Base-by-base conservation (phyloP, 2,888 invertebrate genomes). In the Oeneis ivallda region DNA sequence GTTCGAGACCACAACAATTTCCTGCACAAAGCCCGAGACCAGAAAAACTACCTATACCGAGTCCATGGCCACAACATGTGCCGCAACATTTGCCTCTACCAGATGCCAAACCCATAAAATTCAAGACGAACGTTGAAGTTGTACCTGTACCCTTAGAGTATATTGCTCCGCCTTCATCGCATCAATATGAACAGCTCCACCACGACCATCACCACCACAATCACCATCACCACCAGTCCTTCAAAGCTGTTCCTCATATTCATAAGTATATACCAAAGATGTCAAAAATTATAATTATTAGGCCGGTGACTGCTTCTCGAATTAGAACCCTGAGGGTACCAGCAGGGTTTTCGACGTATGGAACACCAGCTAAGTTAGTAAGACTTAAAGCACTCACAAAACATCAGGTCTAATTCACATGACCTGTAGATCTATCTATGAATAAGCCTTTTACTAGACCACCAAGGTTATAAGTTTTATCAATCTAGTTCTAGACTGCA, bases 71-170 rank as follows among this genome's bases (percentile, higher is more conserved):
- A 37, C 17, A 60, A 13, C 17, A 49, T 7, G 17, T 13, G 1
- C 60, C 49, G 37, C 52, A 52, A 41, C 26, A 52, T 26, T 41
- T 52, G 19, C 61, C 52, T 50, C n/a, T 41, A 15, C 61, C 50
- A 26, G 52, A 52, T 17, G 13, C 39, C 52, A 61, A 52, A 17
- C 61, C 61, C 10, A 39, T 61, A 5, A 91, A 90, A 62, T 69
- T 87, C 26, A 89, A 80, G 71, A 91, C 92, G 3, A 78, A 81
- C 26, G 88, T 92, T 0, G 91, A 92, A 75, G 78, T 92, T 0
- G 87, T 88, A 13, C 86, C 85, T 7, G 89, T 89, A 9, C 91
- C 92, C 1, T 72, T 92, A 11, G 82, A 83, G 5, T 92, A 91
- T 64, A 90, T 92, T 11, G 84, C 87, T 15, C 92, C 90, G 11